Percentiles rank a stretch among this genome's conserved stretches.
These are phyloP conservation scores for Synergus laeviventris DNA, from an alignment of 2,888 invertebrate genomes.

Conservation along the genomic window DNA sequence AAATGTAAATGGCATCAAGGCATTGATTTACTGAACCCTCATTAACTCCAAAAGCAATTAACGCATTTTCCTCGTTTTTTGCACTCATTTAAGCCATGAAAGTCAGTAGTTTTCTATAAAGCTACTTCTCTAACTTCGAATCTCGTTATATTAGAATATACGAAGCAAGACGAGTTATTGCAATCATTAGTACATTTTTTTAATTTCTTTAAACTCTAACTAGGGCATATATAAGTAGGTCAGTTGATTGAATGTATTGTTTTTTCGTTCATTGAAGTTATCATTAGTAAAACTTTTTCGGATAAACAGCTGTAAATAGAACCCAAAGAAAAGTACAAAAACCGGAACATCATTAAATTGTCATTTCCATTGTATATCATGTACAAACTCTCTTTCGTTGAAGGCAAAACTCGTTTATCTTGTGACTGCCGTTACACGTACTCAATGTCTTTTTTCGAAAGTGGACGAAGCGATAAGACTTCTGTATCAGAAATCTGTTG, in stretches of 20 bases:
- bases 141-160: not conserved
- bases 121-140: not conserved
- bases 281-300: not conserved
- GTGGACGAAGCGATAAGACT: constrained; percentile 33
- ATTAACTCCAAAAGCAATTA: not conserved
- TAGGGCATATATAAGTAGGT: not conserved
- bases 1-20: not conserved
- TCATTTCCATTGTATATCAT: not conserved
- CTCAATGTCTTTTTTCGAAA: constrained; percentile 39
- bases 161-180: not conserved
- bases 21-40: not conserved
- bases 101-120: not conserved
- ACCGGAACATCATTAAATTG: constrained; percentile 9
- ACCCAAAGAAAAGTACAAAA: constrained; percentile 17
- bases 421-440: constrained; percentile 36
- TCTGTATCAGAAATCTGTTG: not conserved
- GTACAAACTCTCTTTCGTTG: constrained; percentile 39
- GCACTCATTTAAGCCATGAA: not conserved
- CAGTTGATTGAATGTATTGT: not conserved
- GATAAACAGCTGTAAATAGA: not conserved
- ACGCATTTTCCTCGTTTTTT: not conserved
- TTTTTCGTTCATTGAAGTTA: too few relatives aligned
- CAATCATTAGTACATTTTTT: not conserved
- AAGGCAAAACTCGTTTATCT: constrained; percentile 40
- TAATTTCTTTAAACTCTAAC: not conserved